Evolutionary conservation across 35 echinoderm and acorn worm genomes (phyloP).

Genomic region (Strongylocentrotus purpuratus): DNA sequence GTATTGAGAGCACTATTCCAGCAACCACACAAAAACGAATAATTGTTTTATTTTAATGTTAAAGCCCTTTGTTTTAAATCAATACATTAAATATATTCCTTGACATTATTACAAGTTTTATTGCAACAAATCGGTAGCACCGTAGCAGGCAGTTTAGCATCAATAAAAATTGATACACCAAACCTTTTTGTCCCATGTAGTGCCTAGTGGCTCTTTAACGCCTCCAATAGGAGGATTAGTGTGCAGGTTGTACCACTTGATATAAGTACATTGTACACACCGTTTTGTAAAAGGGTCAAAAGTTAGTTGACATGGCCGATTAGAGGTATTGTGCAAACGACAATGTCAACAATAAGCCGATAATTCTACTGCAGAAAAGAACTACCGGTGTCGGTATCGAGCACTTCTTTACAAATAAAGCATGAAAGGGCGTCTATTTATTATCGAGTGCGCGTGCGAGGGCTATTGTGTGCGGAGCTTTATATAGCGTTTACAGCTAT

Average conservation of each 20-base stretch:
- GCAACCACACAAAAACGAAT: too few species aligned
- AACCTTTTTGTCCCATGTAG: neutral
- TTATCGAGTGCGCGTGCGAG: neutral
- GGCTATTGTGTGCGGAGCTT: neutral
- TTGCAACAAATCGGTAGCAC: too few species aligned
- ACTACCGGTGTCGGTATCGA: neutral
- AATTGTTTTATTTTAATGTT: too few species aligned
- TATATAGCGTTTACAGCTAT: neutral
- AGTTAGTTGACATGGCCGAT: slow-evolving; percentile 48
- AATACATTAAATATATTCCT: too few species aligned
- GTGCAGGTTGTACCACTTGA: slow-evolving; percentile 30
- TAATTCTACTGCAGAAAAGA: slow-evolving; percentile 7
- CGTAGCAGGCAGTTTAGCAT: too few species aligned
- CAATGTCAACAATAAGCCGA: slow-evolving; percentile 43
- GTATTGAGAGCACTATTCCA: too few species aligned
- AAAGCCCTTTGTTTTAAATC: too few species aligned
- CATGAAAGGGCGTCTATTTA: too few species aligned
- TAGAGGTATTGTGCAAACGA: slow-evolving; percentile 34
- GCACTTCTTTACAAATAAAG: slow-evolving; percentile 21
- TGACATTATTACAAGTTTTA: too few species aligned
- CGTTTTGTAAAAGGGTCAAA: slow-evolving; percentile 46
- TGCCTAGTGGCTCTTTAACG: neutral
- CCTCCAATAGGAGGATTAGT: neutral
- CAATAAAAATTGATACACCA: too few species aligned
- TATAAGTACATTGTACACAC: slow-evolving; percentile 27